Evolutionary conservation across 2,113 vertebrate genomes (phyloP), one percentile per base, ranked within the genome.

Genomic region (Perccottus glenii): DNA sequence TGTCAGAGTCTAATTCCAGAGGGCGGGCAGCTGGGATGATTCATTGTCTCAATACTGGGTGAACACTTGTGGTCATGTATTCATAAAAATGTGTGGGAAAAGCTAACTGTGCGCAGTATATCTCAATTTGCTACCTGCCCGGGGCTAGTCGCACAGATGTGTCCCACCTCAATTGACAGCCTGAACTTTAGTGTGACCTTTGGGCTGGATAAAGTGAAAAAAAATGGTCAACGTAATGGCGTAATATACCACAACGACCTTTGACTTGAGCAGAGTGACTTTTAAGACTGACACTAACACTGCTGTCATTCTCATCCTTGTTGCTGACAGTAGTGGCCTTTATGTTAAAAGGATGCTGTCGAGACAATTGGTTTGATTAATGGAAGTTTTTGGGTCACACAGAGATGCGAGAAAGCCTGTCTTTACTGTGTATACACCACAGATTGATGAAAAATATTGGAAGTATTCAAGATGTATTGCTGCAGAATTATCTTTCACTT

Each of bases 181-280:
- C 86, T 88, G 83, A 90, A 85, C 81, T 78, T 80, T 77, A 74
- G 15, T 49, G 72, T 73, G 86, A 85, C 82, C 88, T 83, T 55
- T 72, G 60, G 58, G 58, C 38, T 55, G 51, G 44, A 38, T 61
- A 47, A 81, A 81, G 82, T 61, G 66, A 84, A 70, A 85, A 70
- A 78, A 81, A 73, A 62, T 44, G 63, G 78, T 82, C 49, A 38
- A 57, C n/a, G 60, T 87, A 85, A 90, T 90, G 68, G 44, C 53
- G 77, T 88, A 90, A 91, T 86, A 69, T 73, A 75, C 80, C 88
- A 72, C 84, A 85, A 84, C 88, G 85, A 87, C 86, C 85, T 87
- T 69, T 88, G 73, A 66, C 82, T 83, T 79, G 78, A 70, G 74
- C 87, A 60, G 70, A 67, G 44, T 73, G 65, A 57, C 73, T 67